Conservation (phyloP, 2,113 vertebrate genomes). For the Plecotus auritus region DNA sequence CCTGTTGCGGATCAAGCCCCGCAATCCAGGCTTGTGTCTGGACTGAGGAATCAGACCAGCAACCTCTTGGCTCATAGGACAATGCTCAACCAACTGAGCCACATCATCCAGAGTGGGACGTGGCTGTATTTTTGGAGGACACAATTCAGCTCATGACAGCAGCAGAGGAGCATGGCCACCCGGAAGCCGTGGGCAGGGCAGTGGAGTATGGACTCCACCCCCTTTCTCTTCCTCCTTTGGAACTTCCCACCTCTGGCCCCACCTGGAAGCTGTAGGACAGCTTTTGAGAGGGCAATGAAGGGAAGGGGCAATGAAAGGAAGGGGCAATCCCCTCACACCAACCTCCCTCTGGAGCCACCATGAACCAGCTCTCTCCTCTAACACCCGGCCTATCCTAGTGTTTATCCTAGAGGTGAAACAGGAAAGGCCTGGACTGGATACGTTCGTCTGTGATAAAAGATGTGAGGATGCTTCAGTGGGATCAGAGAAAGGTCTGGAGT, state of each 20-base stretch:
- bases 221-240: neutral
- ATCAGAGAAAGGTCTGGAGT: neutral
- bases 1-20: too few species aligned
- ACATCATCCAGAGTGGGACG: too few species aligned
- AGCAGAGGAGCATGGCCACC: too few species aligned
- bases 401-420: neutral
- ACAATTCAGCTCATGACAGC: neutral
- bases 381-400: rapidly evolving
- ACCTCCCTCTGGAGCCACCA: neutral
- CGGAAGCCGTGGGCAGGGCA: neutral
- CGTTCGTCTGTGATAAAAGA: neutral
- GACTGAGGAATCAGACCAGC: too few species aligned
- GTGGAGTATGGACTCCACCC: too few species aligned
- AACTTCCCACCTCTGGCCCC: neutral
- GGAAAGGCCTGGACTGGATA: neutral
- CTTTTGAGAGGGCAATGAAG: neutral
- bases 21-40: too few species aligned
- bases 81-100: too few species aligned
- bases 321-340: too few species aligned
- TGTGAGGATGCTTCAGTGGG: neutral
- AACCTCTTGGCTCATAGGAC: too few species aligned
- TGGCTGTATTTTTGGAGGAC: neutral
- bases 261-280: neutral
- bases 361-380: neutral
- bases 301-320: neutral